phyloP scores from a whole-genome alignment of 2,113 vertebrate genomes.

The Oreochromis niloticus region DNA sequence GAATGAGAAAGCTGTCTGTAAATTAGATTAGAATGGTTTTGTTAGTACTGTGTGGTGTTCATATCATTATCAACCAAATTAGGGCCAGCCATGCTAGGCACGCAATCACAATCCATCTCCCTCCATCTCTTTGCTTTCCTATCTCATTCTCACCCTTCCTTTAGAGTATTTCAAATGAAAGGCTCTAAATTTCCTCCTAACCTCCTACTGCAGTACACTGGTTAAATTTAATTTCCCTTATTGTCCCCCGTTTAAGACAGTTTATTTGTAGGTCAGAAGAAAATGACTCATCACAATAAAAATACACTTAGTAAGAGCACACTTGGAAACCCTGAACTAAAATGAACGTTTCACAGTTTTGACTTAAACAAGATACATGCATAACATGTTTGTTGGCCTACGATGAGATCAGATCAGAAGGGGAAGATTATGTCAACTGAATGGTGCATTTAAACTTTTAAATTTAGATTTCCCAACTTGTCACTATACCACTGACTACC shows the following conservation, averaged over 20 bases:
- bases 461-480: background rate
- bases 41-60: background rate
- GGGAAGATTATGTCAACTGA: background rate
- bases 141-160: background rate
- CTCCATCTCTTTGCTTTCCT: background rate
- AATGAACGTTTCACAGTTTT: background rate
- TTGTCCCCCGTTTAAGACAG: fast-evolving
- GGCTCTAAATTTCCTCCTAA: background rate
- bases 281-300: background rate
- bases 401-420: background rate
- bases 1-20: background rate
- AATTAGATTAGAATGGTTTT: background rate
- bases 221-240: fast-evolving
- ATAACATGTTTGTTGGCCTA: background rate
- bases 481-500: background rate
- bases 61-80: background rate
- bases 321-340: background rate
- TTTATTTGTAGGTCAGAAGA: background rate
- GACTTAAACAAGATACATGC: background rate
- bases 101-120: fast-evolving
- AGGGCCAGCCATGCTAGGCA: background rate
- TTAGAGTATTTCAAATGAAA: background rate
- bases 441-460: background rate
- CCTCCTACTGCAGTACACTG: fast-evolving
- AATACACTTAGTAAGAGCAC: background rate